Percentiles rank a stretch among this genome's conserved stretches.
These are phyloP conservation scores for Heterotis niloticus DNA, from an alignment of 2,113 vertebrate species.

Conservation along the genomic window DNA sequence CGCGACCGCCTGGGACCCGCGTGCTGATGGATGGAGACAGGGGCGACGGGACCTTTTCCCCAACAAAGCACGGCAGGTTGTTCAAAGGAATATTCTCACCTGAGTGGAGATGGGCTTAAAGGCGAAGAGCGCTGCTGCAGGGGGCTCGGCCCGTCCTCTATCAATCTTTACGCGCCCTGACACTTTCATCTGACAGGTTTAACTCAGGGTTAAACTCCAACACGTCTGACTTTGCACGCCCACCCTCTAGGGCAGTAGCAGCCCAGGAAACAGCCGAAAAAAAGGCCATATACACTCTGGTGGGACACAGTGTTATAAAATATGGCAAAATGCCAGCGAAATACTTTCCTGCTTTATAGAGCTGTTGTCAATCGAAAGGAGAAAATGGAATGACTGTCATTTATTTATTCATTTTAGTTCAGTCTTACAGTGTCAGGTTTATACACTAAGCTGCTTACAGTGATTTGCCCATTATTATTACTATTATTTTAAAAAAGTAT, in stretches of 20 bases:
- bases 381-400: too few relatives aligned
- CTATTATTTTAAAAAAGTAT: too few relatives aligned
- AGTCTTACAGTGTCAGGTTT: too few relatives aligned
- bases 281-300: not conserved
- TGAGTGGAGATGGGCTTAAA: not conserved
- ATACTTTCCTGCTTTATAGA: not conserved
- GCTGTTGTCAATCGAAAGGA: not conserved
- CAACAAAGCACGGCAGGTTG: conserved; percentile 9
- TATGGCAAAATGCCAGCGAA: not conserved
- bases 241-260: not conserved
- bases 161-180: not conserved
- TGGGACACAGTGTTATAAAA: not conserved
- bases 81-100: conserved; percentile 11
- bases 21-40: conserved; percentile 2
- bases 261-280: not conserved
- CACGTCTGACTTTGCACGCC: not conserved
- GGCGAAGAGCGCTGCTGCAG: not conserved
- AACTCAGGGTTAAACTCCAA: conserved; percentile 24
- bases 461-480: too few relatives aligned
- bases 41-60: not conserved
- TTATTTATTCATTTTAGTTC: too few relatives aligned
- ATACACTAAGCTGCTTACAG: too few relatives aligned
- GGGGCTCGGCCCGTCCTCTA: not conserved
- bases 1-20: too few relatives aligned
- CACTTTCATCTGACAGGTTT: conserved; percentile 26